These are phyloP conservation scores for Mus caroli DNA, from an alignment of 2,797 vertebrate genomes.

Conservation along the genomic window DNA sequence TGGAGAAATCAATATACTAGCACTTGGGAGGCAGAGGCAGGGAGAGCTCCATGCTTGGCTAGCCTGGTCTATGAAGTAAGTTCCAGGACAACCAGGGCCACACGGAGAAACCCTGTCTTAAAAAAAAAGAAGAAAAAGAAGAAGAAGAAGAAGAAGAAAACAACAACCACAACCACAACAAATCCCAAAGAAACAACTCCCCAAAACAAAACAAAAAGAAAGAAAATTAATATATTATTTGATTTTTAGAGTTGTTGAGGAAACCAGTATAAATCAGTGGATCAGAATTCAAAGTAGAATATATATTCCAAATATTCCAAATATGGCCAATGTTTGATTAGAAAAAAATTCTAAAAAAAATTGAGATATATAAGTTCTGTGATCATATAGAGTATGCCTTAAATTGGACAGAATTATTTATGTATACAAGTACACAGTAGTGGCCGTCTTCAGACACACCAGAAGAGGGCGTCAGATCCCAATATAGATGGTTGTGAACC, in stretches of 20 bases:
- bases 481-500: not conserved
- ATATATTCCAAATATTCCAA: not conserved
- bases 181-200: not conserved
- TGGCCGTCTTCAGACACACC: not conserved
- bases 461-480: not conserved
- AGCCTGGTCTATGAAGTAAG: too few species aligned
- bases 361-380: not conserved
- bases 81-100: not conserved
- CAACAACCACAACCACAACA: too few species aligned
- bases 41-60: not conserved
- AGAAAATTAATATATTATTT: conserved; percentile 1
- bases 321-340: not conserved
- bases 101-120: not conserved
- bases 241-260: not conserved
- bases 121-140: not conserved
- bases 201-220: not conserved
- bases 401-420: not conserved
- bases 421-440: not conserved
- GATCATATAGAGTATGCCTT: not conserved
- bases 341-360: not conserved
- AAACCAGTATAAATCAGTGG: not conserved
- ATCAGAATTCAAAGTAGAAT: not conserved
- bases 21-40: not conserved
- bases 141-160: not conserved
- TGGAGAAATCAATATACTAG: not conserved